A percentile compares a stretch with the other conserved stretches of the same genome.
phyloP scores from a whole-genome alignment of 2,797 vertebrate species.

The Yasuhikotakia modesta region DNA sequence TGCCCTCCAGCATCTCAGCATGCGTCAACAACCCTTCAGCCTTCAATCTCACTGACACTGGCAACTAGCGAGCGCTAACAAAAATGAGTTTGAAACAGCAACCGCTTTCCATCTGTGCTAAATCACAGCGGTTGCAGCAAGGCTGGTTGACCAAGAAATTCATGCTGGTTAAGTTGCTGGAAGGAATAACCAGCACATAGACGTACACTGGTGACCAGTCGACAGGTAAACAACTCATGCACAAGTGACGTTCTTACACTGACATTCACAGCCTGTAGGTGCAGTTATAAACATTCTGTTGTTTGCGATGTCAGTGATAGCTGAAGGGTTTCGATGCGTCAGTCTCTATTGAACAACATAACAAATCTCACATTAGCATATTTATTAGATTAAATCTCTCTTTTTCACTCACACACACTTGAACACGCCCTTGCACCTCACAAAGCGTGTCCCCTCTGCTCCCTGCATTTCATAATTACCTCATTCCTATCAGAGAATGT shows the following conservation, averaged over 20 bases:
- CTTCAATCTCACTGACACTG: neutral
- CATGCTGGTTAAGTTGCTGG: neutral
- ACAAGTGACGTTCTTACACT: conserved; percentile 12
- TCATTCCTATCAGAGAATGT: conserved; percentile 42
- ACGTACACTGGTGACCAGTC: neutral
- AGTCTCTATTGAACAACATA: neutral
- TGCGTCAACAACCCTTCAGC: neutral
- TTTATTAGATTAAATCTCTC: neutral
- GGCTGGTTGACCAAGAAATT: neutral
- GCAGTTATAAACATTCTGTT: neutral
- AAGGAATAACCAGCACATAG: neutral
- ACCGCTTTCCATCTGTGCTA: neutral
- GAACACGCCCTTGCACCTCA: neutral
- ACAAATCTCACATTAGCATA: conserved; percentile 8
- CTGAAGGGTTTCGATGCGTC: no score
- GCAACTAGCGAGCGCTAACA: neutral
- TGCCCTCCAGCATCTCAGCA: conserved; percentile 35
- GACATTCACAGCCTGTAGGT: neutral
- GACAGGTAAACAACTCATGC: conserved; percentile 8
- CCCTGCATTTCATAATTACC: conserved; percentile 44
- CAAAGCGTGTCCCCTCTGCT: conserved; percentile 14
- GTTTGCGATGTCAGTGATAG: neutral
- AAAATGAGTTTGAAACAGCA: neutral
- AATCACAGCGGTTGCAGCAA: neutral
- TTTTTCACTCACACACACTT: neutral